These are phyloP conservation scores for Amitus sp. DNA, from an alignment of 2,888 invertebrate genomes.

Conservation along the genomic window DNA sequence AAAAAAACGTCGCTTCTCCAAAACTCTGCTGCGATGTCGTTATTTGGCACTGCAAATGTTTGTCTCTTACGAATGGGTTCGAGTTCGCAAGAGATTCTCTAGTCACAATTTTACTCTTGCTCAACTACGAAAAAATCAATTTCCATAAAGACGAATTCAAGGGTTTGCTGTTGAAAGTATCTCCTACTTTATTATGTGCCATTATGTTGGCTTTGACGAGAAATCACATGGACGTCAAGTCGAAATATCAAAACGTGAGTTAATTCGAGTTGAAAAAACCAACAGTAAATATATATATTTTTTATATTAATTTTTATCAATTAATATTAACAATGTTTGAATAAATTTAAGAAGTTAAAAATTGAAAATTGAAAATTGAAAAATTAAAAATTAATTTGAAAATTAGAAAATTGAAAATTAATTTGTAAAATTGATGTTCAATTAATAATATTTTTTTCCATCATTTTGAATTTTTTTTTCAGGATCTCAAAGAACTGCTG, in stretches of 20 bases:
- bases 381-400: too few relatives aligned
- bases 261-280: too few relatives aligned
- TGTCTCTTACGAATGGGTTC: constrained; percentile 35
- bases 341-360: too few relatives aligned
- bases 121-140: constrained; percentile 37
- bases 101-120: constrained; percentile 28
- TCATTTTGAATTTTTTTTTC: too few relatives aligned
- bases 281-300: too few relatives aligned
- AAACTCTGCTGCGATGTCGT: constrained; percentile 45
- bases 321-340: constrained; percentile 9
- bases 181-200: constrained; percentile 41
- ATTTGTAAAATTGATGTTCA: too few relatives aligned
- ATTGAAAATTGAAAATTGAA: too few relatives aligned
- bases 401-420: too few relatives aligned
- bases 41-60: constrained; percentile 41
- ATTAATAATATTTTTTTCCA: too few relatives aligned
- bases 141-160: constrained; percentile 36
- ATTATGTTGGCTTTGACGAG: constrained; percentile 39
- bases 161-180: not conserved
- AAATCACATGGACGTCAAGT: constrained; percentile 25
- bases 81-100: constrained; percentile 38
- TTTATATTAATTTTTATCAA: too few relatives aligned
- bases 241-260: constrained; percentile 43
- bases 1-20: constrained; percentile 31
- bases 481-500: constrained; percentile 40